Evolutionary conservation across 2,113 vertebrate species (phyloP).

Genomic region (Urocynchramus pylzowi): DNA sequence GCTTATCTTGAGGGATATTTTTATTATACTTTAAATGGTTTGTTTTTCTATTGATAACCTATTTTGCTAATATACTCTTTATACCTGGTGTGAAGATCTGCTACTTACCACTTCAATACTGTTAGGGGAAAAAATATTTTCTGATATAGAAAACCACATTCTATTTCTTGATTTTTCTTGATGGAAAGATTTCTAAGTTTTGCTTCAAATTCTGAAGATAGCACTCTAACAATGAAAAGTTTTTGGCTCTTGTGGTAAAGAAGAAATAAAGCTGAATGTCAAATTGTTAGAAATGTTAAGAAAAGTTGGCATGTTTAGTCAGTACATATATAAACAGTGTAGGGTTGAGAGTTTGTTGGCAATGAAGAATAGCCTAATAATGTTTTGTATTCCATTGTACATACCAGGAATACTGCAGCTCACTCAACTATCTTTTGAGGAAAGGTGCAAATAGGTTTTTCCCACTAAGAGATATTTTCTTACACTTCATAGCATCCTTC

Average conservation of each 20-base stretch:
- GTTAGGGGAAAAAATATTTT: not conserved
- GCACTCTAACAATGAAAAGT: not conserved
- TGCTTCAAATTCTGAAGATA: slow-evolving; percentile 12
- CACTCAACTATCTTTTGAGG: not conserved
- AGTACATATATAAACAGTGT: not conserved
- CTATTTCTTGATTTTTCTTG: not conserved
- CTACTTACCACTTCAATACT: not conserved
- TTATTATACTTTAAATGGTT: not conserved
- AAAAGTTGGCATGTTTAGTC: not conserved
- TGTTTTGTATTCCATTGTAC: not conserved
- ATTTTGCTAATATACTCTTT: not conserved
- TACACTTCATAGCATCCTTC: not conserved
- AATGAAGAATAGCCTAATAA: not conserved
- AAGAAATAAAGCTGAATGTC: not conserved
- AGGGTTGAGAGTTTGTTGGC: not conserved
- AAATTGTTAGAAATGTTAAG: not conserved
- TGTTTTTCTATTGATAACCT: not conserved
- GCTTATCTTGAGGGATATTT: not conserved
- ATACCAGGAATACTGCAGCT: not conserved
- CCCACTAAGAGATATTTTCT: not conserved
- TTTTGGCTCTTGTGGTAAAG: not conserved
- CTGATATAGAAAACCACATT: not conserved
- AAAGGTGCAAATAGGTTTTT: not conserved
- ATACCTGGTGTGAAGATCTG: not conserved
- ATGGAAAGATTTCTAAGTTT: not conserved